A percentile compares a stretch with the other conserved stretches of the same genome.
Conservation (phyloP, 2,888 invertebrate species). For the Aphodius sticticus region DNA sequence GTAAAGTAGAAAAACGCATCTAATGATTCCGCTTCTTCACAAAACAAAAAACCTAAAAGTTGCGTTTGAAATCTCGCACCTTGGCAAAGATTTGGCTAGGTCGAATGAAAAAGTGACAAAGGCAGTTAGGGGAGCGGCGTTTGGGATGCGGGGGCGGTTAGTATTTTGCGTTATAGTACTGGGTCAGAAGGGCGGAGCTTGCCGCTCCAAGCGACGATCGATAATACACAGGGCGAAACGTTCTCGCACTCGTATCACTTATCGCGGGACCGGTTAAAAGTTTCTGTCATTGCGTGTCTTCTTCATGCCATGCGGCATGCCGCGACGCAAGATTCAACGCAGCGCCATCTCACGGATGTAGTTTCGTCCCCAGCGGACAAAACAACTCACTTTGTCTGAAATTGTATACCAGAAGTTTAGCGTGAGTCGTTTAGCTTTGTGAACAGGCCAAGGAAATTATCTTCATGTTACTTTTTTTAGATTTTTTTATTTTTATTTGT, state of each 20-base stretch:
- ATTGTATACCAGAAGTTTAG: not conserved
- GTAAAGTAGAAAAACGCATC: too few species aligned
- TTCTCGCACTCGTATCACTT: not conserved
- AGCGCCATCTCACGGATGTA: not conserved
- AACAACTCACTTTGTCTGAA: not conserved
- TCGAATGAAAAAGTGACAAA: not conserved
- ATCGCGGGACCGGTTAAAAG: not conserved
- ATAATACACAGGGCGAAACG: conserved; percentile 4
- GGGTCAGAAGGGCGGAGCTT: conserved; percentile 45
- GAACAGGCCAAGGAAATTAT: not conserved
- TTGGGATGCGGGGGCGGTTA: not conserved
- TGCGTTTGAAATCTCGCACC: not conserved
- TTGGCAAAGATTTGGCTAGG: not conserved
- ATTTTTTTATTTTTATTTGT: too few species aligned
- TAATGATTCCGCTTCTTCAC: too few species aligned
- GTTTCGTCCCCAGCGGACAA: not conserved
- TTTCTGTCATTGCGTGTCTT: conserved; percentile 4
- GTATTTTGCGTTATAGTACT: conserved; percentile 36
- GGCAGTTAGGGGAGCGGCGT: conserved; percentile 4
- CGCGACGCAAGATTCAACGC: not conserved
- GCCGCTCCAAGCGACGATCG: not conserved
- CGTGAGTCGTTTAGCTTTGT: not conserved
- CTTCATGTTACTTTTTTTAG: not conserved
- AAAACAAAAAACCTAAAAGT: too few species aligned
- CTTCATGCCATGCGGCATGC: not conserved